Evolutionary conservation across 2,888 invertebrate genomes (phyloP).

Genomic region (Sicus ferrugineus): DNA sequence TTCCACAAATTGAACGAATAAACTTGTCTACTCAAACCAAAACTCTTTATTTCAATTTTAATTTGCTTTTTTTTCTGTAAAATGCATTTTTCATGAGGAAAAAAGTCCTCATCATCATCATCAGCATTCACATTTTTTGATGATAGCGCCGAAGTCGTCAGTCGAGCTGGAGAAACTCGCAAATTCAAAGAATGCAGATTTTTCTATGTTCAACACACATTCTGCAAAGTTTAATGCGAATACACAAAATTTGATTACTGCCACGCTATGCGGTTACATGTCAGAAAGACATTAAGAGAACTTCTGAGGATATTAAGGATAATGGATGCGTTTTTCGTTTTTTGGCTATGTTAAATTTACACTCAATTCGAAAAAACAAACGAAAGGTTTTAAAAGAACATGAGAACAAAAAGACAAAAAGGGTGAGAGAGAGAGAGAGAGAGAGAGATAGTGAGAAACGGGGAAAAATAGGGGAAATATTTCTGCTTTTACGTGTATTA

Average conservation of each 20-base stretch:
- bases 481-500: slow-evolving; percentile 3
- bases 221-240: slow-evolving; percentile 23
- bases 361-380: not conserved
- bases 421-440: not conserved
- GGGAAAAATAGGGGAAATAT: not conserved
- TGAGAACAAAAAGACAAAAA: not conserved
- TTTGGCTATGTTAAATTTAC: slow-evolving; percentile 1
- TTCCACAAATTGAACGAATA: too few species aligned
- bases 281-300: slow-evolving; percentile 28
- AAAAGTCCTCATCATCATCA: too few species aligned
- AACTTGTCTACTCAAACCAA: too few species aligned
- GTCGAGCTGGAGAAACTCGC: slow-evolving; percentile 18
- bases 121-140: too few species aligned
- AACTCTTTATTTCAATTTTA: too few species aligned
- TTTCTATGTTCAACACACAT: slow-evolving; percentile 11
- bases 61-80: too few species aligned
- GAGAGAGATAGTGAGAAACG: not conserved
- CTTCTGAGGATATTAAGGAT: slow-evolving; percentile 19
- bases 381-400: not conserved
- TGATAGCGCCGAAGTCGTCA: not conserved
- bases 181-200: not conserved
- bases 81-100: too few species aligned
- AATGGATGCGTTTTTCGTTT: slow-evolving; percentile 16
- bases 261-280: slow-evolving; percentile 13
- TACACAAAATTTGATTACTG: not conserved